A percentile compares a stretch with the other conserved stretches of the same genome.
Evolutionary conservation across 1,140 invertebrate genomes (phyloP).

Genomic region (Drosophila arawakana): DNA sequence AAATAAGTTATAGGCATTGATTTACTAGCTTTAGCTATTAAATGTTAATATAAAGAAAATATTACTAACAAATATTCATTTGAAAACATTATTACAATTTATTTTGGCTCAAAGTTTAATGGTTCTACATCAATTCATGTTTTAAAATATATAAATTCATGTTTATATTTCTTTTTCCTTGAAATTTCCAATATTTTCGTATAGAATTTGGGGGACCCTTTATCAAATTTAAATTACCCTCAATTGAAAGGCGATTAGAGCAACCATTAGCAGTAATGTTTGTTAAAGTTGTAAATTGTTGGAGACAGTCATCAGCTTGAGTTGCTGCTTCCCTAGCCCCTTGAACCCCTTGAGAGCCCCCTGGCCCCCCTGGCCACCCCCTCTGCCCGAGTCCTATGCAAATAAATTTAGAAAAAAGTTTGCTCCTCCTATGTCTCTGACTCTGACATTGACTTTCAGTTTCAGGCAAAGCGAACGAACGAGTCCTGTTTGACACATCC

Average conservation of each 20-base stretch:
- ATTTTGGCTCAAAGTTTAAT: no score
- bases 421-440: slow-evolving; percentile 1
- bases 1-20: no score
- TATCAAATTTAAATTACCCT: not conserved
- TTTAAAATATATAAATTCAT: no score
- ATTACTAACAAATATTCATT: no score
- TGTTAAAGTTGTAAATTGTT: slow-evolving; percentile 25
- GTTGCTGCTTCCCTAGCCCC: not conserved
- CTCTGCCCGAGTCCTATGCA: slow-evolving; percentile 15
- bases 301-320: slow-evolving; percentile 21
- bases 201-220: not conserved
- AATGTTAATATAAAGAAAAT: no score
- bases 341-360: not conserved
- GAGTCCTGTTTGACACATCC: slow-evolving; percentile 61
- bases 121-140: no score
- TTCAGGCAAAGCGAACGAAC: slow-evolving; percentile 17
- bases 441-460: not conserved
- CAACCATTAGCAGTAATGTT: slow-evolving; percentile 34
- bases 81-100: no score
- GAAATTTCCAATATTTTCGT: not conserved
- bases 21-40: no score
- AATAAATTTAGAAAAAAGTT: slow-evolving; percentile 55
- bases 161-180: no score
- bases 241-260: slow-evolving; percentile 27
- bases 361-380: not conserved